These are phyloP conservation scores for Tapirus indicus DNA, from an alignment of 2,797 vertebrate genomes.

Conservation along the genomic window DNA sequence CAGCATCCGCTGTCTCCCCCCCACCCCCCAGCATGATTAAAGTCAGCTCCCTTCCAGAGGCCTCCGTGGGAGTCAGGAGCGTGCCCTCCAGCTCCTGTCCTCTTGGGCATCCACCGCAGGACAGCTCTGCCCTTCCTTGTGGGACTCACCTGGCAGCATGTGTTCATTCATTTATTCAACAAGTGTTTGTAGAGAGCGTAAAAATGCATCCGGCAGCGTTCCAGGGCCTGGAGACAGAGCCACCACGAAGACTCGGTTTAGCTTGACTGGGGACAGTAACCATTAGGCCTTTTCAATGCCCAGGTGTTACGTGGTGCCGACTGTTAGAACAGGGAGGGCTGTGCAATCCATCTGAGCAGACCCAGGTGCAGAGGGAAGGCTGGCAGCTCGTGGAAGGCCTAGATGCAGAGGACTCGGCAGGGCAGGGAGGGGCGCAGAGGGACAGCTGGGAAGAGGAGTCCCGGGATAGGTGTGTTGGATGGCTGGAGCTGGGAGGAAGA, in stretches of 20 bases:
- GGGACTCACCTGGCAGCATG: not conserved
- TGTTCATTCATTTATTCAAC: not conserved
- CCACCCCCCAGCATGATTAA: slow-evolving; percentile 58
- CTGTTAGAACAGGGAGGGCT: not conserved
- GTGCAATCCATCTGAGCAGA: rapidly evolving
- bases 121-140: slow-evolving; percentile 12
- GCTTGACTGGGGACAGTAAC: no score
- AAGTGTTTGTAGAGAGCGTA: not conserved
- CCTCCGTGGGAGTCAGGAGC: slow-evolving; percentile 1
- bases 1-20: not conserved
- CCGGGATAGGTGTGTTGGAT: no score
- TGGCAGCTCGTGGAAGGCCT: not conserved
- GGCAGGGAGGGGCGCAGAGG: not conserved
- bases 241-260: not conserved
- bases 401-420: not conserved
- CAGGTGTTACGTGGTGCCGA: rapidly evolving
- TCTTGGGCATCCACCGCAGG: slow-evolving; percentile 20
- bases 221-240: not conserved
- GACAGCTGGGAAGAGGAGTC: not conserved
- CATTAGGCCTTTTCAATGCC: rapidly evolving
- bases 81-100: slow-evolving; percentile 45
- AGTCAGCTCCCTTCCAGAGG: slow-evolving; percentile 23
- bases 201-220: not conserved
- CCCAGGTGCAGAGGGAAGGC: not conserved
- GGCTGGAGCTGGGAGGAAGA: not conserved